Percentiles rank a stretch among this genome's conserved stretches.
Evolutionary conservation across 2,797 vertebrate genomes (phyloP).

Genomic region (Galagoides demidoff): DNA sequence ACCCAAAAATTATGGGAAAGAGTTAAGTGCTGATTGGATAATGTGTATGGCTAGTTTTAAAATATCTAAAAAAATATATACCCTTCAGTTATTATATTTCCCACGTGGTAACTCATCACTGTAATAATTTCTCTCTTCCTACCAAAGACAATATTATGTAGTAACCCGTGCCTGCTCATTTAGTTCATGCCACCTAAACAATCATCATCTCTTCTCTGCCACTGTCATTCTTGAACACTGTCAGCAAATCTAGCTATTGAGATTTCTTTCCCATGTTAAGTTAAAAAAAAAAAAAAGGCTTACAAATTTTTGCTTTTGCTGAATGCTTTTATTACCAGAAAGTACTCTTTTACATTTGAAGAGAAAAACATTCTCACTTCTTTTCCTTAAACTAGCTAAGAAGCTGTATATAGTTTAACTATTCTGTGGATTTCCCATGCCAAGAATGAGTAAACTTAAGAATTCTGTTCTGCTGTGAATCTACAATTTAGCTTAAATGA

Average conservation of each 20-base stretch:
- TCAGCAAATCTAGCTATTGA: background rate
- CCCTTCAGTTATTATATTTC: background rate
- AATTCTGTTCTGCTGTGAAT: background rate
- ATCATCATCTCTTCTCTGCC: background rate
- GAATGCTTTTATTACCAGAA: background rate
- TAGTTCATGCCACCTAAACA: background rate
- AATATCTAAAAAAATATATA: background rate
- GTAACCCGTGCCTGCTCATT: background rate
- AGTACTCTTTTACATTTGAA: background rate
- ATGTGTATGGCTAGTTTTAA: background rate
- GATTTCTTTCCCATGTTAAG: background rate
- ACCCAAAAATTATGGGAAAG: background rate
- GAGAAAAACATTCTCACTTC: background rate
- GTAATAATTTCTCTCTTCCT: background rate
- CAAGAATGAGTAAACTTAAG: background rate
- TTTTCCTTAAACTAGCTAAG: background rate
- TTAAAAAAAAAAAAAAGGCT: background rate
- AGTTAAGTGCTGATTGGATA: background rate
- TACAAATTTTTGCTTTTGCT: background rate
- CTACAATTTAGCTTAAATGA: background rate
- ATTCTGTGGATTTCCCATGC: background rate
- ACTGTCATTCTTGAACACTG: background rate
- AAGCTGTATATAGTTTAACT: background rate
- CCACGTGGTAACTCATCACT: background rate
- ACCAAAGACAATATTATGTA: background rate